Conservation (phyloP, 2,113 vertebrate species). For the Scalopus aquaticus region DNA sequence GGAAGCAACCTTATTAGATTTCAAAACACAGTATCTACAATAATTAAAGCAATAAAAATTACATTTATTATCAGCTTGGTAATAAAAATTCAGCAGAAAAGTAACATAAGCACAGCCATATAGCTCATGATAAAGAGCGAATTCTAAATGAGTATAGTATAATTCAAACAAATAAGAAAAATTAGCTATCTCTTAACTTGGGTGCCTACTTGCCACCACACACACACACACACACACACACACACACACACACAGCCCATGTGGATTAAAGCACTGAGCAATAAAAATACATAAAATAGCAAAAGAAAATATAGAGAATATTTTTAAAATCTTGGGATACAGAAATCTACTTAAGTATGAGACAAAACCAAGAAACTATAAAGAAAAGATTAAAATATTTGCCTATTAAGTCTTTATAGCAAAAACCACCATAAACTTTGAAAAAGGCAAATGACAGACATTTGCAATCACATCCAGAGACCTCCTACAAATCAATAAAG, state of each 20-base stretch:
- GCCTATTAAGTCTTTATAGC: not conserved
- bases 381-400: conserved; percentile 26
- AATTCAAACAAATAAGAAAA: not conserved
- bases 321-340: not conserved
- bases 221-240: not conserved
- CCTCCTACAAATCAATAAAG: not conserved
- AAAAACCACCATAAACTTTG: not conserved
- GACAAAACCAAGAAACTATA: conserved; percentile 31
- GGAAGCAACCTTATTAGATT: not conserved
- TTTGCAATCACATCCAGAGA: not conserved
- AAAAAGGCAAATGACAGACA: not conserved
- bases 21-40: not conserved
- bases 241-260: not conserved
- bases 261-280: not conserved
- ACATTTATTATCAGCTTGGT: not conserved
- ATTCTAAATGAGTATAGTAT: not conserved
- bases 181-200: not conserved
- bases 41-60: not conserved
- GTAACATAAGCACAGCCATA: not conserved
- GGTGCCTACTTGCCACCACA: not conserved
- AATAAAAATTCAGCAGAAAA: not conserved
- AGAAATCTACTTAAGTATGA: conserved; percentile 1
- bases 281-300: conserved; percentile 1
- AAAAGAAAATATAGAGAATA: not conserved
- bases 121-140: not conserved